Conservation (phyloP, 23 tunicate genomes). For the Styela clava region DNA sequence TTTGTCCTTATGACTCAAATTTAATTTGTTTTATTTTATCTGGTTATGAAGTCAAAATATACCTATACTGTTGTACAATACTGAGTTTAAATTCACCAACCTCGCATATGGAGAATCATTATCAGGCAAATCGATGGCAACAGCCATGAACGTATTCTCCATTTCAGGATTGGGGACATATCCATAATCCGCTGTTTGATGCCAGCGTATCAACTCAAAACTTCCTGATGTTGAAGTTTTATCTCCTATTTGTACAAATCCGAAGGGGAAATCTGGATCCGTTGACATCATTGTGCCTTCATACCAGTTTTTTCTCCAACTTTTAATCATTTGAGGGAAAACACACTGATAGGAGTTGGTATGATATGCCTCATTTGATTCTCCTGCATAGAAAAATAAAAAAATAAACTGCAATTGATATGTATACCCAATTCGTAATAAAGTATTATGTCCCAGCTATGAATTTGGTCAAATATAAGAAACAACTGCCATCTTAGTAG, state of each 20-base stretch:
- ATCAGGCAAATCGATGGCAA: slow-evolving; percentile 78
- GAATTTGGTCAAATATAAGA: too few relatives aligned
- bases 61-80: too few relatives aligned
- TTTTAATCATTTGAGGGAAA: slow-evolving; percentile 73
- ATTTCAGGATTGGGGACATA: slow-evolving; percentile 64
- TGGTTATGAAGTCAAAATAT: too few relatives aligned
- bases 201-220: slow-evolving; percentile 59
- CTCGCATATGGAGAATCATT: slow-evolving; percentile 60
- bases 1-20: too few relatives aligned
- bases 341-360: slow-evolving; percentile 49
- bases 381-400: slow-evolving; percentile 38
- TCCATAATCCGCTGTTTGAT: slow-evolving; percentile 83
- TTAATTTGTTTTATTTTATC: too few relatives aligned
- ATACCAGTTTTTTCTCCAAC: slow-evolving; percentile 75
- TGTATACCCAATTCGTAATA: not conserved
- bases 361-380: slow-evolving; percentile 44
- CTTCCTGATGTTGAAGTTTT: slow-evolving; percentile 7
- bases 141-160: slow-evolving; percentile 85
- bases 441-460: too few relatives aligned
- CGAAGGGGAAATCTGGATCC: slow-evolving; percentile 63
- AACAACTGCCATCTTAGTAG: too few relatives aligned
- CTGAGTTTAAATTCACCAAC: too few relatives aligned
- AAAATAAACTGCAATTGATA: not conserved
- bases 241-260: slow-evolving; percentile 67
- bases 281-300: slow-evolving; percentile 47